These are phyloP conservation scores for Pangasianodon hypophthalmus DNA, from an alignment of 2,113 vertebrate species.

Conservation along the genomic window DNA sequence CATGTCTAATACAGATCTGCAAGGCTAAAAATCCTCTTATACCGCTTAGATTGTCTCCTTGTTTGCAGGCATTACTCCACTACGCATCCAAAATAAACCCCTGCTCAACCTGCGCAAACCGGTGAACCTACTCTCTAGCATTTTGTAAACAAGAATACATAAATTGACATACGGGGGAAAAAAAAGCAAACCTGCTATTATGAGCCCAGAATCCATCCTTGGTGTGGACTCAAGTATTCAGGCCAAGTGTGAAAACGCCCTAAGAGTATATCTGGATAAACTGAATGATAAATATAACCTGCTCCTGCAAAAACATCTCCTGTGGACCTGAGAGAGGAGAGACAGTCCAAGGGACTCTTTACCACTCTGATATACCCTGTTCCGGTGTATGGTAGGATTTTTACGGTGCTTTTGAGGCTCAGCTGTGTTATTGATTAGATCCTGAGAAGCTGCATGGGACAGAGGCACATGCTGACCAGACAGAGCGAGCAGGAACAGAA, in stretches of 20 bases:
- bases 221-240: not conserved
- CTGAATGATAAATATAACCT: slow-evolving; percentile 58
- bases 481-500: slow-evolving; percentile 30
- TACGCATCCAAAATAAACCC: not conserved
- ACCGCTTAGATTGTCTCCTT: not conserved
- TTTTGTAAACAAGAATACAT: not conserved
- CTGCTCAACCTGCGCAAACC: not conserved
- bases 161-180: not conserved
- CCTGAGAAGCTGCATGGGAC: not conserved
- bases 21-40: not conserved
- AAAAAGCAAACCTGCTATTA: not conserved
- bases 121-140: not conserved
- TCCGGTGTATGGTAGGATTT: slow-evolving; percentile 19
- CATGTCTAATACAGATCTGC: not conserved
- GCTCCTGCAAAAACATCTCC: slow-evolving; percentile 49
- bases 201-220: not conserved
- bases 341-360: slow-evolving; percentile 45
- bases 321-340: not conserved
- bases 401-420: not conserved
- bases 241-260: slow-evolving; percentile 9
- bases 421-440: not conserved
- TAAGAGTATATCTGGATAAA: slow-evolving; percentile 25
- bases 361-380: not conserved
- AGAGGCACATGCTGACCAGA: slow-evolving; percentile 28
- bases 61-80: not conserved